Percentiles rank a stretch among this genome's conserved stretches.
Conservation (phyloP, 2,888 invertebrate genomes). For the Iselma pallidipennis region DNA sequence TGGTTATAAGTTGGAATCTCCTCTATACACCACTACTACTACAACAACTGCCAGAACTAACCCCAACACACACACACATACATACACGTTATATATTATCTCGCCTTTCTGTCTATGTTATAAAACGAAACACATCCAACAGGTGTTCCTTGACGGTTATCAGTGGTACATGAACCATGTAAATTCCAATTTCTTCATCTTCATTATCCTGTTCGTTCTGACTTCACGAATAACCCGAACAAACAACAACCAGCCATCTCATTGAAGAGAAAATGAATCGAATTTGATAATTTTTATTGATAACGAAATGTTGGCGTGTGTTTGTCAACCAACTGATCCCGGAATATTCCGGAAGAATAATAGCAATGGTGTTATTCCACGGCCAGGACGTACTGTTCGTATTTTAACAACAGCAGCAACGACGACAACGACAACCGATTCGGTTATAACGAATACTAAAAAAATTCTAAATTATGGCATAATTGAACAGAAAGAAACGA, state of each 20-base stretch:
- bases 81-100: slow-evolving; percentile 9
- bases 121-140: slow-evolving; percentile 22
- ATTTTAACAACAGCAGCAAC: slow-evolving; percentile 34
- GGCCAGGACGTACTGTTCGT: slow-evolving; percentile 43
- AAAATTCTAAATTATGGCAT: slow-evolving; percentile 10
- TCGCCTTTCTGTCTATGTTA: slow-evolving; percentile 4
- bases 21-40: neutral
- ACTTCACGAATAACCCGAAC: neutral
- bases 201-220: neutral
- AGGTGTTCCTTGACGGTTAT: slow-evolving; percentile 21
- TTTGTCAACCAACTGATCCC: slow-evolving; percentile 68
- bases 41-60: neutral
- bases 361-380: slow-evolving; percentile 41
- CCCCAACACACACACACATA: neutral
- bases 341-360: slow-evolving; percentile 59
- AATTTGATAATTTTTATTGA: neutral
- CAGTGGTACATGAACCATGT: slow-evolving; percentile 8
- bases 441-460: slow-evolving; percentile 43
- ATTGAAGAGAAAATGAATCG: slow-evolving; percentile 9
- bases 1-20: neutral
- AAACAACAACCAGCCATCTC: slow-evolving; percentile 17
- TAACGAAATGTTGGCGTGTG: slow-evolving; percentile 67
- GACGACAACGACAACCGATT: slow-evolving; percentile 32
- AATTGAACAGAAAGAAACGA: slow-evolving; percentile 7
- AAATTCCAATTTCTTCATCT: neutral